Base-by-base conservation (phyloP, 1,140 invertebrate species). In the Melipona quadrifasciata region DNA sequence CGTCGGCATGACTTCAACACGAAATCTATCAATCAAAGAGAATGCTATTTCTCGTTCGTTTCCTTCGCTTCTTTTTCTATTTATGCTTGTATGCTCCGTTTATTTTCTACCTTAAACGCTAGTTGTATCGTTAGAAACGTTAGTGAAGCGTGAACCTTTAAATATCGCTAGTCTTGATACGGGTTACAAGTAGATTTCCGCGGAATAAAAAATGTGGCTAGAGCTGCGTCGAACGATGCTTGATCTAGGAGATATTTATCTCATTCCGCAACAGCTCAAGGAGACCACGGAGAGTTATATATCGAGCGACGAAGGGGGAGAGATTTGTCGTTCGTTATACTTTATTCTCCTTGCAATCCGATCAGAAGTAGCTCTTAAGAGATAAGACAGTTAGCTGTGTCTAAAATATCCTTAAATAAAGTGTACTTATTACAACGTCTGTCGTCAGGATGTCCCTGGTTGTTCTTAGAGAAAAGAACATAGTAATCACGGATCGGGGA, bases 151-250 rank as follows among this genome's bases (percentile, higher is more conserved):
- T 94, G 92, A 94, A 93, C 92, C 91, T 94, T 93, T 94, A 94
- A 94, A 94, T 94, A 94, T 86, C 90, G 93, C 94, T 93, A 94
- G 94, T 95, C 93, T 95, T 93, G 94, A 95, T 93, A 82, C 93
- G 89, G 93, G 93, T 95, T 94, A 94, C 93, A 94, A 94, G 89
- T 92, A 75, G 77, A 89, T 82, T 79, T 86, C 82, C 84, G 72
- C 75, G 75, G 80, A 87, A 61, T 55, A 72, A 55, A 85, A 85
- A 67, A 70, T 3, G 47, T 71, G 17, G 53, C 16, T 73, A 80
- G 51, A 17, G 55, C 34, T 31, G 53, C 64, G 34, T 64, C 53
- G n/a, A 61, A 16, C 61, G 47, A 80, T 71, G 34, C 61, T 19
- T 16, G 61, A 58, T 70, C 51, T n/a, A 67, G 24, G 10, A 21